phyloP scores from a whole-genome alignment of 2,797 vertebrate genomes.

The Benthosema pterotum region DNA sequence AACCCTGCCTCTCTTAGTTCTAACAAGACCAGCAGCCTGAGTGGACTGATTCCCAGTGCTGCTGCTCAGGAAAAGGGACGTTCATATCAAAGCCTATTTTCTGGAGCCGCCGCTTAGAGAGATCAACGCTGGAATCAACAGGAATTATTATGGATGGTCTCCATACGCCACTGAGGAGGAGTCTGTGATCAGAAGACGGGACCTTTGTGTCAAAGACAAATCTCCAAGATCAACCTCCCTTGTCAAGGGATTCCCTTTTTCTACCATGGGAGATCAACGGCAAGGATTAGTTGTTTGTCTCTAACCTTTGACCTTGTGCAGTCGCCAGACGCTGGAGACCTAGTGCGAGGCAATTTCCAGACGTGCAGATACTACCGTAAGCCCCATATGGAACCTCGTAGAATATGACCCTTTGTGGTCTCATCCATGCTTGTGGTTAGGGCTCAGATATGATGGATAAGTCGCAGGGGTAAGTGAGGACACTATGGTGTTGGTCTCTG shows the following conservation, averaged over 20 bases:
- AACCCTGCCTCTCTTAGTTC: too few species aligned
- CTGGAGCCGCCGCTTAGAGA: too few species aligned
- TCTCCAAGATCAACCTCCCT: background rate
- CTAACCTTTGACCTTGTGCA: slow-evolving; percentile 28
- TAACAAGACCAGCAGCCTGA: too few species aligned
- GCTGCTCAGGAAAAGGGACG: too few species aligned
- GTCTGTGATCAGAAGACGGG: too few species aligned
- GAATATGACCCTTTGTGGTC: too few species aligned
- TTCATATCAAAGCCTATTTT: too few species aligned
- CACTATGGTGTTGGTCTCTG: slow-evolving; percentile 30
- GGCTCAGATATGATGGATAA: slow-evolving; percentile 26
- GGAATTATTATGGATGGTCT: too few species aligned
- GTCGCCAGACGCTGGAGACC: background rate
- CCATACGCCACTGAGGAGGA: too few species aligned
- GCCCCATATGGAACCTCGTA: slow-evolving; percentile 42
- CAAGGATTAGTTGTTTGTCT: slow-evolving; percentile 21
- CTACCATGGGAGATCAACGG: slow-evolving; percentile 14
- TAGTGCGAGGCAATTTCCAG: slow-evolving; percentile 25
- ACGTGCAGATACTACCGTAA: slow-evolving; percentile 43
- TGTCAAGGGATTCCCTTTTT: background rate
- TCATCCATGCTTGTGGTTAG: slow-evolving; percentile 18
- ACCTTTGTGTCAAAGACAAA: background rate
- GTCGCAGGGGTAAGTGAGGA: slow-evolving; percentile 29
- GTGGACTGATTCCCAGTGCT: too few species aligned
- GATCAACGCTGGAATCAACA: too few species aligned